Evolutionary conservation across 1,140 invertebrate species (phyloP).

Genomic region (Arion vulgaris): DNA sequence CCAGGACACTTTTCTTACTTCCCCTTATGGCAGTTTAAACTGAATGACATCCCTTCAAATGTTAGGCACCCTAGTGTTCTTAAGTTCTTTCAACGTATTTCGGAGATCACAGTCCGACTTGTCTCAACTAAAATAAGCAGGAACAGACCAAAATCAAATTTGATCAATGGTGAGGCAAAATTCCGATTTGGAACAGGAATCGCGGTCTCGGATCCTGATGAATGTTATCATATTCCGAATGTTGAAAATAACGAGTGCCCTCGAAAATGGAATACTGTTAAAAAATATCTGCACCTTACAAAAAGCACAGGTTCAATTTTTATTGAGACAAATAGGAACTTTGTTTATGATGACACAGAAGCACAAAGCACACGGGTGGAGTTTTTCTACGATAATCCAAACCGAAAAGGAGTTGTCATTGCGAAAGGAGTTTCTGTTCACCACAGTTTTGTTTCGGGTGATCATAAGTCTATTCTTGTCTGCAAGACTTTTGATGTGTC

Average conservation of each 20-base stretch:
- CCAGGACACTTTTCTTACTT: constrained; percentile 19
- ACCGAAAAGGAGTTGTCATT: neutral
- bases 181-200: neutral
- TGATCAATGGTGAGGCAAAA: neutral
- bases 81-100: neutral
- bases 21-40: neutral
- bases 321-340: constrained; percentile 13
- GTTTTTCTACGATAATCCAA: constrained; percentile 15
- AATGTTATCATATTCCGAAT: neutral
- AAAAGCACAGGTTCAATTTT: neutral
- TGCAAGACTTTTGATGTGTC: neutral
- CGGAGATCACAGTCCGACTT: constrained; percentile 1
- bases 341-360: neutral
- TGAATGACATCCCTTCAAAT: neutral
- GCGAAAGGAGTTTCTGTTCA: neutral
- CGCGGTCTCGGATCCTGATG: neutral
- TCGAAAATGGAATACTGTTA: neutral
- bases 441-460: neutral
- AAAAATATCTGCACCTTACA: neutral
- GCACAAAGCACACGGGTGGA: neutral
- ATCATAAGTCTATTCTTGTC: neutral
- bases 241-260: neutral
- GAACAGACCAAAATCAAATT: neutral
- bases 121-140: neutral
- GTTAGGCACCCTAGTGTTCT: neutral